Evolutionary conservation across 2,888 invertebrate genomes (phyloP).

Genomic region (Tipula lateralis): DNA sequence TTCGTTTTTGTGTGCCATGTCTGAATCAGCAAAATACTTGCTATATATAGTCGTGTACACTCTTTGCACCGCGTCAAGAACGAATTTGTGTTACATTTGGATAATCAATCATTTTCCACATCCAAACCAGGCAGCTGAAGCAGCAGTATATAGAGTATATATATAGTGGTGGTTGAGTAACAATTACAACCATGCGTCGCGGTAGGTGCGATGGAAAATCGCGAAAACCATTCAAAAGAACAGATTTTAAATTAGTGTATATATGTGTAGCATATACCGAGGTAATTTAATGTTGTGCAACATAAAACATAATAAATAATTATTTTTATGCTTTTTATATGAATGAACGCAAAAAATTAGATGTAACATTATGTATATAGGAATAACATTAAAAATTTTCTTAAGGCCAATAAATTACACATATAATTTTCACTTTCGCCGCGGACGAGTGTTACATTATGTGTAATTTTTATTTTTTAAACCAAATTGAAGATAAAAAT

Average conservation of each 20-base stretch:
- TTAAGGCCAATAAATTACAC: neutral
- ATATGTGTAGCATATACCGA: neutral
- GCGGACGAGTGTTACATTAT: neutral
- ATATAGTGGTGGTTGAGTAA: too few relatives aligned
- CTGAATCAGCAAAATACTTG: neutral
- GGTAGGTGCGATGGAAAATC: neutral
- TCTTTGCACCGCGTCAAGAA: neutral
- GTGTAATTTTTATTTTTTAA: neutral
- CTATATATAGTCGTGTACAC: too few relatives aligned
- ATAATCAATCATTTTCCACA: conserved; percentile 19
- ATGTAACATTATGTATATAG: too few relatives aligned
- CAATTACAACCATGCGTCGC: neutral
- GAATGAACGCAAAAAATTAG: neutral
- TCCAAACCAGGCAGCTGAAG: neutral
- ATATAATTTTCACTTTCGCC: neutral
- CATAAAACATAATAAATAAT: neutral
- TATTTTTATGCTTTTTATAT: neutral
- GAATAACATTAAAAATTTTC: neutral
- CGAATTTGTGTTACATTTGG: neutral
- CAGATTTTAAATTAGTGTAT: neutral
- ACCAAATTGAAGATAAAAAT: neutral
- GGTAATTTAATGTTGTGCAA: neutral
- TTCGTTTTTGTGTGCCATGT: neutral
- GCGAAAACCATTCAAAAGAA: neutral
- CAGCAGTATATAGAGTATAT: neutral